Evolutionary conservation across 1,140 invertebrate genomes (phyloP).

Genomic region (Elysia chlorotica): DNA sequence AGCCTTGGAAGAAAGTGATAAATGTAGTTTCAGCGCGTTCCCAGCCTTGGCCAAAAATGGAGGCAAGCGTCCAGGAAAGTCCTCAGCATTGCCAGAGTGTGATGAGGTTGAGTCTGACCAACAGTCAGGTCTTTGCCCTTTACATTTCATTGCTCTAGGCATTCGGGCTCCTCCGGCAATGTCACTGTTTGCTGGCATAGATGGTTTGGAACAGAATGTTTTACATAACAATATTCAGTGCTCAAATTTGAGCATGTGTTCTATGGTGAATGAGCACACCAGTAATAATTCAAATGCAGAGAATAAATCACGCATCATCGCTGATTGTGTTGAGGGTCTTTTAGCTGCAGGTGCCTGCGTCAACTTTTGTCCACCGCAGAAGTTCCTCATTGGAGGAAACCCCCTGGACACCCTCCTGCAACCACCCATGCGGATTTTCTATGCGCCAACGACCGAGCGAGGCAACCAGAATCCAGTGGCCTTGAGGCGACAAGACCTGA

Average conservation of each 20-base stretch:
- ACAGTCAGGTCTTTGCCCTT: not conserved
- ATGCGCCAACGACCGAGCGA: slow-evolving; percentile 18
- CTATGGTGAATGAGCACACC: too few relatives aligned
- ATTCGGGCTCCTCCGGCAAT: slow-evolving; percentile 14
- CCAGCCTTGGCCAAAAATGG: not conserved
- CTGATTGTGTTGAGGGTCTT: not conserved
- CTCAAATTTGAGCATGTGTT: too few relatives aligned
- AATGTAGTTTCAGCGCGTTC: too few relatives aligned
- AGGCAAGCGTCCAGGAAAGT: too few relatives aligned
- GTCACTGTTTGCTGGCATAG: not conserved
- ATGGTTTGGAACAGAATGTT: too few relatives aligned
- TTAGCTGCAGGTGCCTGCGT: not conserved
- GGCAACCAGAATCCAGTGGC: slow-evolving; percentile 3
- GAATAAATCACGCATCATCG: too few relatives aligned
- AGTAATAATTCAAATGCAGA: too few relatives aligned
- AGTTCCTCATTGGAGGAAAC: not conserved
- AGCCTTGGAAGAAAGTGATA: slow-evolving; percentile 20
- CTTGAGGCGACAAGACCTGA: slow-evolving; percentile 19
- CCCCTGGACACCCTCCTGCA: slow-evolving; percentile 25
- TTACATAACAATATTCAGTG: too few relatives aligned
- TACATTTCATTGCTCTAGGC: slow-evolving; percentile 20
- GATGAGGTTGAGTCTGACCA: not conserved
- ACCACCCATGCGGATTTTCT: slow-evolving; percentile 23
- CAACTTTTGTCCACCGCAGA: not conserved
- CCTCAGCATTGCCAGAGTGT: too few relatives aligned